These are phyloP conservation scores for Smittia sp. DNA, from an alignment of 2,888 invertebrate genomes.

Conservation along the genomic window DNA sequence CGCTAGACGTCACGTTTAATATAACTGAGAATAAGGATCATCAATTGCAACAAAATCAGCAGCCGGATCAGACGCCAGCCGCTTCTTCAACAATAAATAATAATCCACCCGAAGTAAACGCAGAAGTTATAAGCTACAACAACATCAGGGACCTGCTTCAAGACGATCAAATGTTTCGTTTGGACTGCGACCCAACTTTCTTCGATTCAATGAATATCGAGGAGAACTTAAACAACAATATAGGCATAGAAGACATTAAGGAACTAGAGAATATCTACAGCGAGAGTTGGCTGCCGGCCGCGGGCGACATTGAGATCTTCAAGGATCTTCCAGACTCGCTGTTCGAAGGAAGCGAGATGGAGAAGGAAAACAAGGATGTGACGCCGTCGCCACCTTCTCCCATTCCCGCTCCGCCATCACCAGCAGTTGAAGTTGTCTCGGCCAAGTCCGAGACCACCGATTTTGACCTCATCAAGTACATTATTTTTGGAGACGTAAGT, in stretches of 20 bases:
- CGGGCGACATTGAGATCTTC: constrained; percentile 5
- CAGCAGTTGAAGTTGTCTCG: background rate
- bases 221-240: constrained; percentile 32
- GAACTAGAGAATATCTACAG: constrained; percentile 10
- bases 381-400: background rate
- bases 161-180: constrained; percentile 40
- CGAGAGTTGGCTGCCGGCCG: background rate
- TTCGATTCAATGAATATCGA: background rate
- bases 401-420: background rate
- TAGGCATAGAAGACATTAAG: constrained; percentile 13
- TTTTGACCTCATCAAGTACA: constrained; percentile 24
- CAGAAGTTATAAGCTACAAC: background rate
- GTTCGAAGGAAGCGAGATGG: background rate
- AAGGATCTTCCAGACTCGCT: background rate
- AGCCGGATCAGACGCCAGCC: background rate
- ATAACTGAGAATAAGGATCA: constrained; percentile 28
- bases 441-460: background rate
- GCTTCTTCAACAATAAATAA: background rate
- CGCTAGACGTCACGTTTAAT: background rate
- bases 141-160: constrained; percentile 18
- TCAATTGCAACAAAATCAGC: background rate
- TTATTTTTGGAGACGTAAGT: constrained; percentile 17
- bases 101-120: constrained; percentile 14
- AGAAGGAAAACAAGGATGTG: background rate
- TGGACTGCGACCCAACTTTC: constrained; percentile 27